Percentiles rank a stretch among this genome's conserved stretches.
phyloP scores from a whole-genome alignment of 2,888 invertebrate genomes.

The Orgyia antiqua region DNA sequence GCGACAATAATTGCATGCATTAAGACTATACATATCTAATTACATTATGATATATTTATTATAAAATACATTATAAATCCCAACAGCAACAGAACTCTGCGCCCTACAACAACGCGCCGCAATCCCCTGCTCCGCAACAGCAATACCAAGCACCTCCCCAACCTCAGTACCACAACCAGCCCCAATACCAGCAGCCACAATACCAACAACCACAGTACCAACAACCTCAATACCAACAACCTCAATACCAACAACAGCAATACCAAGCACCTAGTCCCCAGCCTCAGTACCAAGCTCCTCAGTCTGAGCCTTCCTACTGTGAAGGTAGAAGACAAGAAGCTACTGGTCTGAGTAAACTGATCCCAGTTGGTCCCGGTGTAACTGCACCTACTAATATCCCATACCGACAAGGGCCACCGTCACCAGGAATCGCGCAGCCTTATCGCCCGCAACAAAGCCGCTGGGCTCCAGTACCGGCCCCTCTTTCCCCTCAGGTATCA shows the following conservation, averaged over 20 bases:
- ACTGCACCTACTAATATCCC: constrained; percentile 33
- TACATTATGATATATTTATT: constrained; percentile 25
- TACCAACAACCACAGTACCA: constrained; percentile 62
- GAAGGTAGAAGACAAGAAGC: constrained; percentile 61
- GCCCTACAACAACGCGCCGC: constrained; percentile 69
- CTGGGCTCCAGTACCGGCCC: constrained; percentile 71
- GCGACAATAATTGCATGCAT: constrained; percentile 45
- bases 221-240: constrained; percentile 35
- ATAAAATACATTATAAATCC: constrained; percentile 45
- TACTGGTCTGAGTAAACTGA: constrained; percentile 68
- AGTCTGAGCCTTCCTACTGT: constrained; percentile 46
- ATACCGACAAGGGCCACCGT: constrained; percentile 52
- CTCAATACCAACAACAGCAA: constrained; percentile 40
- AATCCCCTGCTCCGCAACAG: constrained; percentile 43
- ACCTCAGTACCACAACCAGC: constrained; percentile 26
- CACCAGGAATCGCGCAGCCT: constrained; percentile 56
- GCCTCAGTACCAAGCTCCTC: constrained; percentile 37
- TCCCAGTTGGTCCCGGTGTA: constrained; percentile 62
- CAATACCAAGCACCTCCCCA: constrained; percentile 27
- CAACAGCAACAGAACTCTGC: constrained; percentile 65
- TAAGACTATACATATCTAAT: constrained; percentile 20
- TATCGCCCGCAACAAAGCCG: constrained; percentile 60
- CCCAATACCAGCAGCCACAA: constrained; percentile 30
- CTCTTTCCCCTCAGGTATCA: constrained; percentile 70
- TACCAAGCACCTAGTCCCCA: constrained; percentile 65